Percentiles rank a stretch among this genome's conserved stretches.
Conservation (phyloP, 2,113 vertebrate genomes). For the Laticauda colubrina region DNA sequence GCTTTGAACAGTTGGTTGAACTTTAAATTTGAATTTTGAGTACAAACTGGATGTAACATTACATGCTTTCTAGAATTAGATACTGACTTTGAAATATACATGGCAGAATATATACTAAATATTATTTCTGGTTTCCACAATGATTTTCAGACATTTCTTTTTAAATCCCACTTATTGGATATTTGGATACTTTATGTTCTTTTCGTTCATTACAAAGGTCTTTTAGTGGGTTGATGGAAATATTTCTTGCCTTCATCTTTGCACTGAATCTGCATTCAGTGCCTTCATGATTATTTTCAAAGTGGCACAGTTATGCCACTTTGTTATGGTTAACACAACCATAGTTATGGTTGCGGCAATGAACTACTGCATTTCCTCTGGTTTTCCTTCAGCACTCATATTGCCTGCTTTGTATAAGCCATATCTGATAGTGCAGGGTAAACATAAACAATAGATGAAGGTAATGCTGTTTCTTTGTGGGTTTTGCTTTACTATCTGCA, state of each 20-base stretch:
- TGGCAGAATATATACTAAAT: not conserved
- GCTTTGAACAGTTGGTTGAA: conserved; percentile 27
- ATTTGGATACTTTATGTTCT: not conserved
- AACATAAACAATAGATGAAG: not conserved
- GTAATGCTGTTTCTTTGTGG: not conserved
- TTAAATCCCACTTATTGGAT: not conserved
- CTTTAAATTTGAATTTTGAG: conserved; percentile 18
- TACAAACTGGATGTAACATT: conserved; percentile 14
- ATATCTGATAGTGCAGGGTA: not conserved
- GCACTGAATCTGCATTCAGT: not conserved
- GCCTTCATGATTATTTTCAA: not conserved
- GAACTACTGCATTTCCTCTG: not conserved
- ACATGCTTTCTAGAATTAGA: conserved; percentile 6
- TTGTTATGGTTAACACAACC: no score
- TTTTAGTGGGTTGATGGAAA: not conserved
- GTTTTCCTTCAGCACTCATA: not conserved
- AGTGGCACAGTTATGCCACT: no score
- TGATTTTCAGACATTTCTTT: not conserved
- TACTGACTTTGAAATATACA: conserved; percentile 8
- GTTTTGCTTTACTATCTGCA: not conserved
- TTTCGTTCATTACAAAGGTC: not conserved
- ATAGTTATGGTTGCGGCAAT: not conserved
- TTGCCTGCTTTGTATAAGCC: not conserved
- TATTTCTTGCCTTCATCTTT: not conserved
- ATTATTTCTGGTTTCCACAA: not conserved